phyloP scores from a whole-genome alignment of 2,888 invertebrate species.

The Escarpia spicata region DNA sequence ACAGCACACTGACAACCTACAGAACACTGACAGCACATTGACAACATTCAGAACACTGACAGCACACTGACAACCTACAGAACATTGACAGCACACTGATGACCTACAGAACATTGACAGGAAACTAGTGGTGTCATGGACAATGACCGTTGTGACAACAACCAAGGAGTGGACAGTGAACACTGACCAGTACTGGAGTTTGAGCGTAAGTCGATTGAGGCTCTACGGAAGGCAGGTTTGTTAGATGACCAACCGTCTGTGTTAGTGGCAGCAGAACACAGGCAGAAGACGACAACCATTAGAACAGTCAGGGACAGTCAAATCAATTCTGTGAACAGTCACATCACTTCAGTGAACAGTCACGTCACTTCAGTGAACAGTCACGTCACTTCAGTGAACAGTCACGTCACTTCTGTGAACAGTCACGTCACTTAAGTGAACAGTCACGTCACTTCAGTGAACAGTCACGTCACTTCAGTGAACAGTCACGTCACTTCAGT shows the following conservation, averaged over 20 bases:
- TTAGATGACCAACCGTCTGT: neutral
- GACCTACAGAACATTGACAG: neutral
- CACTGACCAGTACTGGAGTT: constrained; percentile 10
- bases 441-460: neutral
- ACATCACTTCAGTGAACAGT: neutral
- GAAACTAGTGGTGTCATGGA: neutral
- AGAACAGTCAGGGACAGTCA: neutral
- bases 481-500: neutral
- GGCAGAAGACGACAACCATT: neutral
- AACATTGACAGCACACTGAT: too few relatives aligned
- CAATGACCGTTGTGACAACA: neutral
- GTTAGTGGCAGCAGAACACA: neutral
- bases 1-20: too few relatives aligned
- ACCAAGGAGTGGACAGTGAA: neutral
- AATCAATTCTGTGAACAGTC: neutral
- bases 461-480: neutral
- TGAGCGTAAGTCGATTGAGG: neutral
- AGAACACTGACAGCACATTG: too few relatives aligned
- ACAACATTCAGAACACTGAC: too few relatives aligned
- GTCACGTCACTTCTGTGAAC: neutral
- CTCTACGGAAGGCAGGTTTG: neutral
- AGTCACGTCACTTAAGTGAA: neutral
- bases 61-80: too few relatives aligned
- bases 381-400: neutral
- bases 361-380: neutral